A percentile compares a stretch with the other conserved stretches of the same genome.
Evolutionary conservation across 2,113 vertebrate genomes (phyloP).

Genomic region (Recurvirostra avosetta): DNA sequence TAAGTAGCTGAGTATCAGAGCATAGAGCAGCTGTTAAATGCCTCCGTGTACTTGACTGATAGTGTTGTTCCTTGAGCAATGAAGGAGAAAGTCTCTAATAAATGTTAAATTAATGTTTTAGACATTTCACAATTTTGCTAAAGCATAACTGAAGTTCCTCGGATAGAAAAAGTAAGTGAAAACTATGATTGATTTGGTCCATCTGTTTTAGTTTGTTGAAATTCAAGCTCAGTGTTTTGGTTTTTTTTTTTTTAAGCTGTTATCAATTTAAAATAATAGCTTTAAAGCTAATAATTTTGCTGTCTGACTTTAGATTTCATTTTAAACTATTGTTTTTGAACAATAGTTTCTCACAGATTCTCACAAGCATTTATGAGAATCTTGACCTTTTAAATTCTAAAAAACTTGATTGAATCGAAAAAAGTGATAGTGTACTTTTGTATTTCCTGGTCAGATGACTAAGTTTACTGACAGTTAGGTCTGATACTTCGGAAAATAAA

Average conservation of each 20-base stretch:
- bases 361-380: not conserved
- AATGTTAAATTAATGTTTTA: not conserved
- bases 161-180: not conserved
- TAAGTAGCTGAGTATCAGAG: not conserved
- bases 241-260: not conserved
- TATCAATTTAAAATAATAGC: not conserved
- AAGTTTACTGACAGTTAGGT: not conserved
- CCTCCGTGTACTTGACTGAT: not conserved
- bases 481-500: not conserved
- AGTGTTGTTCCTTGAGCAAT: not conserved
- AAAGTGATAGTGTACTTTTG: not conserved
- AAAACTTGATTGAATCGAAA: not conserved
- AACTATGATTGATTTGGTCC: not conserved
- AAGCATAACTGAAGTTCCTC: not conserved
- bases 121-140: not conserved
- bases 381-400: not conserved
- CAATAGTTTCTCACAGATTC: not conserved
- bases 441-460: not conserved
- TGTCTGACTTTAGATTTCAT: not conserved
- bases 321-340: slow-evolving; percentile 2
- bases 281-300: not conserved
- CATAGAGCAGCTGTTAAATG: not conserved
- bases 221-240: not conserved
- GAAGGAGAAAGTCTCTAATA: not conserved
- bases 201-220: not conserved